Evolutionary conservation across 2,797 vertebrate species (phyloP), one percentile per base, ranked within the genome.

Genomic region (Bradypodion ventrale): DNA sequence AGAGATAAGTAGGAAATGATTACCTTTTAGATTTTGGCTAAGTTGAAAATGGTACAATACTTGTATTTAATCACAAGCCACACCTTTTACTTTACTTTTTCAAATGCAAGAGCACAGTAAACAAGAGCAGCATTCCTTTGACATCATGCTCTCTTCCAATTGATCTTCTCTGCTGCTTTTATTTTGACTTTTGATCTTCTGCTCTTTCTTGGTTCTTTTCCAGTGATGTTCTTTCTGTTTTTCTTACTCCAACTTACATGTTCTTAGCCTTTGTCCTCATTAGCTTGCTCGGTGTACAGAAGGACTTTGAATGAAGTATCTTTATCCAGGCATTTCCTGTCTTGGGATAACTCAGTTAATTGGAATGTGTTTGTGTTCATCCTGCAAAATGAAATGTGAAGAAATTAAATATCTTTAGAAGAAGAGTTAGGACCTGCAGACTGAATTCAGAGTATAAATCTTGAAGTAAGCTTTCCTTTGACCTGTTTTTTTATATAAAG

Each of bases 401-500:
- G 59, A 87, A 19, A 65, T 68, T 10, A 77, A 74, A 46, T 21
- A 82, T 12, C 23, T 35, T n/a, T 76, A 52, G 77, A 83, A 84
- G 85, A 78, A 74, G 76, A 59, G 75, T 32, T 75, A 84, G 80
- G 7, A 59, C 87, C 83, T 89, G 65, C 92, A 92, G 90, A 89
- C 88, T 90, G 83, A 87, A 87, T 80, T 84, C n/a, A 8, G 46
- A 32, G 44, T 90, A 87, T 62, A 84, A 72, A 69, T 25, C 52
- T 81, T 86, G 90, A 93, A 65, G 88, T 93, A 87, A 83, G 84
- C 78, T 93, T 92, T 91, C 77, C 46, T 92, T 92, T 87, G 84
- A 90, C 86, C 85, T 93, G 85, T 90, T 92, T 91, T 92, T 95
- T 89, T 92, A 92, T 94, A 89, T 60, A 63, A 88, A 87, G 1